A percentile compares a stretch with the other conserved stretches of the same genome.
Conservation (phyloP, 2,797 vertebrate species). For the Pseudotriccus pelzelni region DNA sequence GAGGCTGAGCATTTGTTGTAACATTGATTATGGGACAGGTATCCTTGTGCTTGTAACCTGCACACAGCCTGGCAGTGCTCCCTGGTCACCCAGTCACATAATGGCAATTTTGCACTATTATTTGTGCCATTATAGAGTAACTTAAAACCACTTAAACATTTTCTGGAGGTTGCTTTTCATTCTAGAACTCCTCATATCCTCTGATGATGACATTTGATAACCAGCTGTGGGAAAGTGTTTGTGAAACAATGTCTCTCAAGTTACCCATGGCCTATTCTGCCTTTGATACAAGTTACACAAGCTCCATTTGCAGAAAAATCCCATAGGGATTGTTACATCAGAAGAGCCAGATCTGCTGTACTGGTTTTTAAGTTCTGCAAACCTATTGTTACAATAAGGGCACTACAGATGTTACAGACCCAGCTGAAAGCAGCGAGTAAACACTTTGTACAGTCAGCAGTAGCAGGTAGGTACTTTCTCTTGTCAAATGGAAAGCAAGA, state of each 20-base stretch:
- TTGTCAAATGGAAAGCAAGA: not conserved
- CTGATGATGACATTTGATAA: not conserved
- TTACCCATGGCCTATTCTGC: not conserved
- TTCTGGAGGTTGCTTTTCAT: not conserved
- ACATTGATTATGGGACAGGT: not conserved
- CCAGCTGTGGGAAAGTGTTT: not conserved
- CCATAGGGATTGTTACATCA: not conserved
- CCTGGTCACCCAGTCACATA: not conserved
- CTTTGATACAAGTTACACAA: not conserved
- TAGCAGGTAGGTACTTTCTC: not conserved
- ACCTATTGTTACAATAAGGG: fast-evolving
- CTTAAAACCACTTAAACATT: not conserved
- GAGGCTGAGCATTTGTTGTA: not conserved
- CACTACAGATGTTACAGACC: not conserved
- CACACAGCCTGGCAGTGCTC: not conserved
- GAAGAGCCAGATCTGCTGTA: not conserved
- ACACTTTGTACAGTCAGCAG: not conserved
- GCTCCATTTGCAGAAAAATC: not conserved
- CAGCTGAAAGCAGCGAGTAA: not conserved
- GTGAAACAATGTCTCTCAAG: not conserved
- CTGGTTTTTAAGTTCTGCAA: not conserved
- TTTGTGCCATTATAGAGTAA: not conserved
- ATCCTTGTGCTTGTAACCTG: not conserved
- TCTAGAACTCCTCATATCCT: not conserved
- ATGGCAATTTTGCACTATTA: not conserved